phyloP scores from a whole-genome alignment of 2,888 invertebrate species.

The Tenodera sinensis region DNA sequence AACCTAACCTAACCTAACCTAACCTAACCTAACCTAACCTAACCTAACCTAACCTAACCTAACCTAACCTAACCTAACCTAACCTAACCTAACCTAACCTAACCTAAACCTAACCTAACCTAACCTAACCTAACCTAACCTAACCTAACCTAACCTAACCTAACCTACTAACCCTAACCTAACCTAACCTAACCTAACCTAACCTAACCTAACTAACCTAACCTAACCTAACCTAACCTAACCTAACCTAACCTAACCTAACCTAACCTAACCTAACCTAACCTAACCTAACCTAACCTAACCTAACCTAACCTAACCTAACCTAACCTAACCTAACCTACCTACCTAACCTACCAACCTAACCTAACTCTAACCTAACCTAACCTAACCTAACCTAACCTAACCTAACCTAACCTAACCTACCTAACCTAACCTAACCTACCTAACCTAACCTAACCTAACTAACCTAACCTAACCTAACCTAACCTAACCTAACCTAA shows the following conservation, averaged over 20 bases:
- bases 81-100: slow-evolving; percentile 21
- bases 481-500: slow-evolving; percentile 34
- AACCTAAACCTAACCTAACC: slow-evolving; percentile 36
- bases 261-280: too few relatives aligned
- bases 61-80: slow-evolving; percentile 34
- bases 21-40: slow-evolving; percentile 37
- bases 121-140: slow-evolving; percentile 30
- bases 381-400: too few relatives aligned
- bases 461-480: slow-evolving; percentile 35
- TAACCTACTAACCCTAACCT: neutral
- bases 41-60: slow-evolving; percentile 34
- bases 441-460: neutral
- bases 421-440: too few relatives aligned
- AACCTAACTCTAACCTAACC: too few relatives aligned
- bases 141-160: slow-evolving; percentile 17
- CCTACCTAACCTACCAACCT: too few relatives aligned
- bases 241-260: slow-evolving; percentile 33
- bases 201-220: slow-evolving; percentile 5
- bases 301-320: slow-evolving; percentile 26
- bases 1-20: slow-evolving; percentile 18
- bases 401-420: too few relatives aligned
- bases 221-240: slow-evolving; percentile 35
- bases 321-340: too few relatives aligned
- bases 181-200: slow-evolving; percentile 34
- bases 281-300: slow-evolving; percentile 32